Percentiles rank a stretch among this genome's conserved stretches.
phyloP scores from a whole-genome alignment of 2,797 vertebrate species.

The Lutjanus campechanus region DNA sequence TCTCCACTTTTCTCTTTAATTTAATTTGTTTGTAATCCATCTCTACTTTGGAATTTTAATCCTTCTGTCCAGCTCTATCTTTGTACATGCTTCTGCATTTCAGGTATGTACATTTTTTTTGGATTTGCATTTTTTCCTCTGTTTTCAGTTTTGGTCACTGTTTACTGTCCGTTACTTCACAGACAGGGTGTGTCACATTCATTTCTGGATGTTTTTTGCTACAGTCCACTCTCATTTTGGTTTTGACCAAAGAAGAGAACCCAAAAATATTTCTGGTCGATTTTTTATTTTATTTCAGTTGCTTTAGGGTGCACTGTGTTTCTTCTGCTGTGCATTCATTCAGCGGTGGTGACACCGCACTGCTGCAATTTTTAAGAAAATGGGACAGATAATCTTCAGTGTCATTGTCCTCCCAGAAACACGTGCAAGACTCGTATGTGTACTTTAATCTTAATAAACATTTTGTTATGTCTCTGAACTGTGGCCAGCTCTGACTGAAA shows the following conservation, averaged over 20 bases:
- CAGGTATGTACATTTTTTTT: conserved; percentile 24
- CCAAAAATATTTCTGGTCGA: conserved; percentile 55
- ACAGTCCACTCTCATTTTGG: conserved; percentile 70
- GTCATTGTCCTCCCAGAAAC: conserved; percentile 23
- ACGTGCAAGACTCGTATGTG: neutral
- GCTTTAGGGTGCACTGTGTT: conserved; percentile 29
- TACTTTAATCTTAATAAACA: conserved; percentile 40
- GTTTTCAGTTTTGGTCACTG: conserved; percentile 36
- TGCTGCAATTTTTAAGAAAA: conserved; percentile 1
- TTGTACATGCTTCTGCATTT: conserved; percentile 9
- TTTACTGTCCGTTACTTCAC: conserved; percentile 37
- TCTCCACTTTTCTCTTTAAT: conserved; percentile 12
- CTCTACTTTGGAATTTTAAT: conserved; percentile 15
- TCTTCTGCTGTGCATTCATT: conserved; percentile 34
- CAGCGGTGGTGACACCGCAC: conserved; percentile 2
- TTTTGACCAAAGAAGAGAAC: conserved; percentile 51
- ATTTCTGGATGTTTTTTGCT: conserved; percentile 46
- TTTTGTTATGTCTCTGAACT: conserved; percentile 30
- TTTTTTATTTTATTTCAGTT: conserved; percentile 47
- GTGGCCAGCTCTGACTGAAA: conserved; percentile 32
- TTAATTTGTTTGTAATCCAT: conserved; percentile 17
- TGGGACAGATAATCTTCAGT: neutral
- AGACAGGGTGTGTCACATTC: conserved; percentile 56
- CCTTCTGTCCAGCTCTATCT: conserved; percentile 2
- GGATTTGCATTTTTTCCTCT: conserved; percentile 8